Percentiles rank a stretch among this genome's conserved stretches.
Conservation (phyloP, 2,113 vertebrate species). For the Dasypus novemcinctus region DNA sequence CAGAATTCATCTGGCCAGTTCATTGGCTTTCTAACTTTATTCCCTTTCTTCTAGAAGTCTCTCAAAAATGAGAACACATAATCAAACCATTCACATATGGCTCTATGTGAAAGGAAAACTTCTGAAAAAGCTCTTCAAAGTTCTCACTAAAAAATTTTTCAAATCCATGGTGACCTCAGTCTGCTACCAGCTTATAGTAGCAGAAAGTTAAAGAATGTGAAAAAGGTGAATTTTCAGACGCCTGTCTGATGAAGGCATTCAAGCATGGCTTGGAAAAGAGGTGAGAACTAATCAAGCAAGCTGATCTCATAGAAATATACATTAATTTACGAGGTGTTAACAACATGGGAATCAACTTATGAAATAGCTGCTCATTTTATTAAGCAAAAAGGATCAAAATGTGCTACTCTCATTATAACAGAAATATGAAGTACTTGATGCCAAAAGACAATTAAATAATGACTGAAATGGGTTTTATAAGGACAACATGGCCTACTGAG, state of each 20-base stretch:
- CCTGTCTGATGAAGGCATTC: conserved; percentile 64
- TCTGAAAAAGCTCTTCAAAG: conserved; percentile 55
- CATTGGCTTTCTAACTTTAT: not conserved
- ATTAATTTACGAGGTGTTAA: conserved; percentile 49
- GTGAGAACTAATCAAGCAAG: conserved; percentile 50
- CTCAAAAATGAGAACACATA: not conserved
- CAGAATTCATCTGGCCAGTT: not conserved
- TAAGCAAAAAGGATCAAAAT: conserved; percentile 59
- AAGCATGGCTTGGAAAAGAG: conserved; percentile 53
- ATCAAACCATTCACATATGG: not conserved
- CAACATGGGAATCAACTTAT: conserved; percentile 38
- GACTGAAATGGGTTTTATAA: conserved; percentile 7
- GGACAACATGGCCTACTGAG: not conserved
- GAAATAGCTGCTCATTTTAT: conserved; percentile 38
- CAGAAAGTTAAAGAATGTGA: conserved; percentile 35
- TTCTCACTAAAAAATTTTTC: not conserved
- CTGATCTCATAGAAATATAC: conserved; percentile 67
- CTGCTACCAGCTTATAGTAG: conserved; percentile 38
- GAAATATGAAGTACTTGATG: conserved; percentile 52
- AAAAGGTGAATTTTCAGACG: conserved; percentile 54
- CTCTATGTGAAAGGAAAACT: not conserved
- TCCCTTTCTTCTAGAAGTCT: conserved; percentile 25
- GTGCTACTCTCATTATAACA: conserved; percentile 49
- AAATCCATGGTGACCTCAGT: not conserved
- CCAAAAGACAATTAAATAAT: not conserved